These are phyloP conservation scores for Xenopus tropicalis DNA, from an alignment of 2,113 vertebrate species.

Conservation along the genomic window DNA sequence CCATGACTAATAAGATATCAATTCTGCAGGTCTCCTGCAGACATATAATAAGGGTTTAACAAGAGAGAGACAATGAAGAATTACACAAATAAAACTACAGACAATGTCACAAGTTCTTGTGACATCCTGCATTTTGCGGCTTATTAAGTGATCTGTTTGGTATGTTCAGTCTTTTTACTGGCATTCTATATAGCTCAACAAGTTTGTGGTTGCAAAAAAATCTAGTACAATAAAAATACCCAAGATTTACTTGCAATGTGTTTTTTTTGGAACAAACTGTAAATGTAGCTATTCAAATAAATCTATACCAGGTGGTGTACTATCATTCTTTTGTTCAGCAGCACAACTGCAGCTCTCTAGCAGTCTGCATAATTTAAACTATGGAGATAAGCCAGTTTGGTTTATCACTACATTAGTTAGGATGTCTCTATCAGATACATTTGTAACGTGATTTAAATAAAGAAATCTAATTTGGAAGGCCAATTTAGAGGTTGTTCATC, in stretches of 20 bases:
- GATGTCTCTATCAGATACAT: not conserved
- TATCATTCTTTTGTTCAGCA: not conserved
- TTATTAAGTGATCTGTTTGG: conserved; percentile 28
- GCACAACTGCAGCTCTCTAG: not conserved
- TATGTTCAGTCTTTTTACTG: conserved; percentile 33
- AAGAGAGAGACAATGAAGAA: conserved; percentile 9
- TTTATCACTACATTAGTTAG: not conserved
- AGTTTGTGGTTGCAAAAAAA: conserved; percentile 7
- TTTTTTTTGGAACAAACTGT: not conserved
- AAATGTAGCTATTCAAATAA: not conserved
- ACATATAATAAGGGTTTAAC: conserved; percentile 7
- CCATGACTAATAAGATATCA: not conserved
- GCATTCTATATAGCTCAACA: conserved; percentile 5
- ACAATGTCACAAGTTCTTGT: conserved; percentile 33
- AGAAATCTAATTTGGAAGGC: not conserved
- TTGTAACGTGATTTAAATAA: not conserved
- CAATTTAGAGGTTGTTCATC: not conserved
- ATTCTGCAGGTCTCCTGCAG: not conserved
- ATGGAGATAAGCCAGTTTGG: not conserved
- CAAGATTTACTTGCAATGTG: not conserved
- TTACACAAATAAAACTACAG: conserved; percentile 30
- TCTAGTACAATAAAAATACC: not conserved
- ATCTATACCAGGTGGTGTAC: not conserved
- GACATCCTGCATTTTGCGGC: conserved; percentile 33
- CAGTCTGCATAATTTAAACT: not conserved